phyloP scores from a whole-genome alignment of 2,888 invertebrate species.

The Drosophila paranaensis region DNA sequence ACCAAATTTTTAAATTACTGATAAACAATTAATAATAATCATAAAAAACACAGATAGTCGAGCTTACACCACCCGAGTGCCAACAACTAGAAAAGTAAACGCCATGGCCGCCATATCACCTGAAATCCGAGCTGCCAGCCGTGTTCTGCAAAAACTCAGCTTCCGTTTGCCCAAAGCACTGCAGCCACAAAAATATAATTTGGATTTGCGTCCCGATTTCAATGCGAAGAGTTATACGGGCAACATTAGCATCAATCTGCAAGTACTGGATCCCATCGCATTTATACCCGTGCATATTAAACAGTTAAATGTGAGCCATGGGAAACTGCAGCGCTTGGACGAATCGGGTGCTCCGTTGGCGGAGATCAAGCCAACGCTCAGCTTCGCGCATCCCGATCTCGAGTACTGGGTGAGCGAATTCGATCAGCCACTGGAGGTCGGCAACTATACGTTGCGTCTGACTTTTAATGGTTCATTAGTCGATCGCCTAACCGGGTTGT shows the following conservation, averaged over 20 bases:
- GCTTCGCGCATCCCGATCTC: constrained; percentile 79
- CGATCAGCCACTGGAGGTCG: constrained; percentile 76
- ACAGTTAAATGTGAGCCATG: constrained; percentile 85
- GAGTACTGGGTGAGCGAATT: constrained; percentile 85
- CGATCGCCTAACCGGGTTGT: constrained; percentile 90
- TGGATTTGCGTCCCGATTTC: constrained; percentile 88
- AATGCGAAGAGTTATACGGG: constrained; percentile 87
- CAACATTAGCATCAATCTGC: constrained; percentile 86
- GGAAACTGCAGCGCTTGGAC: constrained; percentile 81
- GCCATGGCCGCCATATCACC: constrained; percentile 62
- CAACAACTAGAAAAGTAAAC: constrained; percentile 33
- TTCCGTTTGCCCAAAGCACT: constrained; percentile 87
- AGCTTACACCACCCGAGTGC: constrained; percentile 58
- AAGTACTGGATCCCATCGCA: constrained; percentile 84
- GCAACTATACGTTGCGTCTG: constrained; percentile 86
- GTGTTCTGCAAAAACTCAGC: constrained; percentile 80
- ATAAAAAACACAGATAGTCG: constrained; percentile 49
- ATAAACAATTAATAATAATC: constrained; percentile 10
- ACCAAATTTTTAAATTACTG: constrained; percentile 20
- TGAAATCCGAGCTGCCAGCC: constrained; percentile 78
- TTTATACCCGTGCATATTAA: constrained; percentile 86
- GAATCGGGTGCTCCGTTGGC: constrained; percentile 63
- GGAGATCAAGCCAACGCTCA: constrained; percentile 67
- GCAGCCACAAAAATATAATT: constrained; percentile 87
- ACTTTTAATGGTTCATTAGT: constrained; percentile 89